These are phyloP conservation scores for Sapayoa aenigma DNA, from an alignment of 2,113 vertebrate species.

Conservation along the genomic window DNA sequence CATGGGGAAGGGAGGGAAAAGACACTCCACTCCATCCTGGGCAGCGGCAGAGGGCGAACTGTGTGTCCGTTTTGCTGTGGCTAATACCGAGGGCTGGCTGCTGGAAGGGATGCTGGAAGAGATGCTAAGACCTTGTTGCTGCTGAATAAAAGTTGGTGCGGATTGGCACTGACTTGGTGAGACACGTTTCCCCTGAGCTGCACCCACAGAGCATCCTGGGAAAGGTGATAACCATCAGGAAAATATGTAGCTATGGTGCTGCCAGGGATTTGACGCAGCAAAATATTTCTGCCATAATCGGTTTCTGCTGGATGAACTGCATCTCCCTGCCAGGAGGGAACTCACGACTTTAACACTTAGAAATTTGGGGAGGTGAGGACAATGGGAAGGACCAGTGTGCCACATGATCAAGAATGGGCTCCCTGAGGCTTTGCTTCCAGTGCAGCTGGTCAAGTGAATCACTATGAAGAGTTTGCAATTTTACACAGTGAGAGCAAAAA, in stretches of 20 bases:
- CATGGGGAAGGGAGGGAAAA: background rate
- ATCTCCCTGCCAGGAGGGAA: background rate
- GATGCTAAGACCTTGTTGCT: background rate
- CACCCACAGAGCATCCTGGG: background rate
- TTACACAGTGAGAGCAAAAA: background rate
- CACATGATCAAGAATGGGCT: accelerated
- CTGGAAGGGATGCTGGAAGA: background rate
- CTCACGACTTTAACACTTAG: background rate
- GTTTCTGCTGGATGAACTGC: background rate
- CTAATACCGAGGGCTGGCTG: background rate
- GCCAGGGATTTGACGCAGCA: background rate
- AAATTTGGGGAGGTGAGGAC: accelerated
- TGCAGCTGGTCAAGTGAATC: background rate
- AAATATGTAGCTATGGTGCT: background rate
- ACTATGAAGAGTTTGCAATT: background rate
- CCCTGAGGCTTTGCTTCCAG: accelerated
- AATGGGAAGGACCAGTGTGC: background rate
- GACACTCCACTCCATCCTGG: background rate
- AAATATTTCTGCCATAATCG: background rate
- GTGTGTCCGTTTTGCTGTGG: accelerated
- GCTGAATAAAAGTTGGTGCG: background rate
- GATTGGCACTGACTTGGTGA: background rate
- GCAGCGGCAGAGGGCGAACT: background rate
- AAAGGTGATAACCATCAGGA: constrained; percentile 11
- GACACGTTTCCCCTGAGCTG: background rate